Evolutionary conservation across 1,140 invertebrate genomes (phyloP).

Genomic region (Acromyrmex echinatior): DNA sequence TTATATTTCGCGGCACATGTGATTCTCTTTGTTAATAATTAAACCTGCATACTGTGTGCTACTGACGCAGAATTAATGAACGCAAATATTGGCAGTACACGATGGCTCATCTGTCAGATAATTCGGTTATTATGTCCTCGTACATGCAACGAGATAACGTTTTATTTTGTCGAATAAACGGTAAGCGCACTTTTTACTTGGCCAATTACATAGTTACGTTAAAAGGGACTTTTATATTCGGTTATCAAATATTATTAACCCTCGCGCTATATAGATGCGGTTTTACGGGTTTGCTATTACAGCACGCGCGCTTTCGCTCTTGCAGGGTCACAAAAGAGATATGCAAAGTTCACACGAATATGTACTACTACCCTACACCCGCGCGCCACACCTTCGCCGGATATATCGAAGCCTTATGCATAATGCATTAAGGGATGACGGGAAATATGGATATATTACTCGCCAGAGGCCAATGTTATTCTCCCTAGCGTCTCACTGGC

Average conservation of each 20-base stretch:
- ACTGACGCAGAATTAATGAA: conserved; percentile 41
- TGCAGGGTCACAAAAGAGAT: conserved; percentile 53
- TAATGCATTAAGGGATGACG: conserved; percentile 80
- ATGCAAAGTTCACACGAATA: conserved; percentile 50
- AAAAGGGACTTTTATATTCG: conserved; percentile 53
- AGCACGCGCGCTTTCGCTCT: conserved; percentile 28
- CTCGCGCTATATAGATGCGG: not conserved
- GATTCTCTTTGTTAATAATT: conserved; percentile 47
- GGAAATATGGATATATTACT: conserved; percentile 79
- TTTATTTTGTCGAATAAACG: conserved; percentile 19
- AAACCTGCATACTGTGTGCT: conserved; percentile 3
- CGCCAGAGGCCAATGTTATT: conserved; percentile 78
- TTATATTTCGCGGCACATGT: conserved; percentile 1
- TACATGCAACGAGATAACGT: conserved; percentile 19
- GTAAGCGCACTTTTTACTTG: not conserved
- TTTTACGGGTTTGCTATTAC: conserved; percentile 34
- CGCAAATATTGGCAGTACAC: conserved; percentile 49
- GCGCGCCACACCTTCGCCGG: conserved; percentile 32
- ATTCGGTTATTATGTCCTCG: conserved; percentile 30
- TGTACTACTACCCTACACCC: not conserved
- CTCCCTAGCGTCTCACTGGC: conserved; percentile 76
- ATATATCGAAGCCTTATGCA: conserved; percentile 79
- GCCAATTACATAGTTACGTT: conserved; percentile 43
- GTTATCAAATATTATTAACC: conserved; percentile 60
- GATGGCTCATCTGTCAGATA: conserved; percentile 47